Evolutionary conservation across 2,113 vertebrate genomes (phyloP), one percentile per base, ranked within the genome.

Genomic region (Anhinga anhinga): DNA sequence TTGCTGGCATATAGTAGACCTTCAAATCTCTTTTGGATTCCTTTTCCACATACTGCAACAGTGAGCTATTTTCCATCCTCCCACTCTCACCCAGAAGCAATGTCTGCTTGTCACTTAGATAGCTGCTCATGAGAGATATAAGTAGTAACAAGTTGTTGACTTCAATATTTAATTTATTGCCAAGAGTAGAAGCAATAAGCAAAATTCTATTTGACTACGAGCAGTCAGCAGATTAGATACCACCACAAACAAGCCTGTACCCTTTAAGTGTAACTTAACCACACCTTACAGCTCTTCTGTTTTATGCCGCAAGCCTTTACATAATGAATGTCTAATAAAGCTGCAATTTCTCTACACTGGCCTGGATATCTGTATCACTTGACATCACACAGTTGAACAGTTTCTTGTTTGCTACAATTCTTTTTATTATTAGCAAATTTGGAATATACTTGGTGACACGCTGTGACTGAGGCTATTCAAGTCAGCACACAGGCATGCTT

Each of bases 131-230:
- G 45, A 92, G 34, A 88, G 77, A 94, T 52, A 40, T 83, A 95
- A 95, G 76, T 81, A 94, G 93, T 83, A 97, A 95, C 86, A 96
- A 96, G 79, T 86, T 91, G 79, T 80, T 95, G 93, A 97, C 76
- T 96, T 96, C 95, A 95, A 81, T 91, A 96, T 94, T 90, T 92
- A 95, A 95, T 92, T 97, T 95, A 95, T 80, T 93, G 82, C 94
- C 84, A 92, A 82, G 86, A 84, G 58, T 66, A 94, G 93, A 94
- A 95, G 93, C n/a, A 78, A 88, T 38, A 49, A 56, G 90, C 45
- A 91, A 94, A 87, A 94, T 74, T 91, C 52, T 95, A 76, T 84
- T 94, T 65, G 65, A 80, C 92, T 96, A 83, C 0, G 11, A 93
- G 74, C 83, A 86, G 58, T 73, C 80, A 86, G 91, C 44, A 20